phyloP scores from a whole-genome alignment of 2,113 vertebrate genomes.

The Hemibagrus wyckioides region DNA sequence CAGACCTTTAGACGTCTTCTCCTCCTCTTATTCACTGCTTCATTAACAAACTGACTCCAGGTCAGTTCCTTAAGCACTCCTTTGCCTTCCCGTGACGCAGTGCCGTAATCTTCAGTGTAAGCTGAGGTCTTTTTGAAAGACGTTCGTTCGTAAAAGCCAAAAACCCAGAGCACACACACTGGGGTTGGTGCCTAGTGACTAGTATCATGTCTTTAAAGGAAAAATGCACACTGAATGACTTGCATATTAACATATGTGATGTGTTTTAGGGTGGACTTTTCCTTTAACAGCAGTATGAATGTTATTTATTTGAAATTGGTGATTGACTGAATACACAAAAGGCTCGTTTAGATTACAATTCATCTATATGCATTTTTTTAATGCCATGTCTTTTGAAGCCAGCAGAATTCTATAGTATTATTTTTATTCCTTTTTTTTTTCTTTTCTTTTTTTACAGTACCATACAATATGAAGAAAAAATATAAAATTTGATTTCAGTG shows the following conservation, averaged over 20 bases:
- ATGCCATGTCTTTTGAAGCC: neutral
- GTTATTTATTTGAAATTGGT: neutral
- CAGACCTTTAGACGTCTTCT: slow-evolving; percentile 2
- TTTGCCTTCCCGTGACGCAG: slow-evolving; percentile 41
- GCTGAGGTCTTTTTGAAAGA: slow-evolving; percentile 46
- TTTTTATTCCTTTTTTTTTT: neutral
- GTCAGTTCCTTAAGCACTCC: slow-evolving; percentile 27
- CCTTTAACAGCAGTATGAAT: slow-evolving; percentile 17
- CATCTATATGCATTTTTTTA: neutral
- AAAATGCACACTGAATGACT: neutral
- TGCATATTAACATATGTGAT: neutral
- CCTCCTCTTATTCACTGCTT: slow-evolving; percentile 37
- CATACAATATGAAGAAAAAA: slow-evolving; percentile 19
- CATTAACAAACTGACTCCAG: slow-evolving; percentile 52
- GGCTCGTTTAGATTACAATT: neutral
- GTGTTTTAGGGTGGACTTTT: slow-evolving; percentile 4
- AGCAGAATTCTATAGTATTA: slow-evolving; percentile 13
- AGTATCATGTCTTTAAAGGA: neutral
- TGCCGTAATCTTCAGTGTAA: slow-evolving; percentile 43
- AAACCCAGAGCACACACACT: slow-evolving; percentile 24
- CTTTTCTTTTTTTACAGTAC: neutral
- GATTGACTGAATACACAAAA: neutral
- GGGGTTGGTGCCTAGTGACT: slow-evolving; percentile 44
- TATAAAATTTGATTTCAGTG: slow-evolving; percentile 1
- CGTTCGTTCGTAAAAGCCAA: slow-evolving; percentile 36